Evolutionary conservation across 2,797 vertebrate species (phyloP).

Genomic region (Anguilla marmorata): DNA sequence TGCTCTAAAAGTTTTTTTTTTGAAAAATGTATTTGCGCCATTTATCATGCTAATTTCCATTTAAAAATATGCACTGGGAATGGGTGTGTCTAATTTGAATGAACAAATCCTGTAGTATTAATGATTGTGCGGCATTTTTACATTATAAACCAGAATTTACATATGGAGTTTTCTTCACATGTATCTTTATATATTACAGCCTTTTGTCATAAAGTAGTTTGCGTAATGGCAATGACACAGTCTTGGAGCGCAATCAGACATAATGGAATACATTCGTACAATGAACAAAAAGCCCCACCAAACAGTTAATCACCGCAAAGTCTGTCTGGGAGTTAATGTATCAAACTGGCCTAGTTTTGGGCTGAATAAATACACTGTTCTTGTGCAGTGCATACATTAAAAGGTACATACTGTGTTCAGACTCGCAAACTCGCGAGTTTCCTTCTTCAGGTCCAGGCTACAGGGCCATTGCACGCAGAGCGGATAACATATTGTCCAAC

Average conservation of each 20-base stretch:
- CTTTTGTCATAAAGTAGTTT: background rate
- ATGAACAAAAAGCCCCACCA: slow-evolving; percentile 11
- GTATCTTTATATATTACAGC: background rate
- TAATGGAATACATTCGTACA: slow-evolving; percentile 6
- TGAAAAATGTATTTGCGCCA: background rate
- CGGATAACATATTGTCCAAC: slow-evolving; percentile 9
- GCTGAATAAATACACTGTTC: slow-evolving; percentile 29
- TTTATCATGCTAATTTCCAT: background rate
- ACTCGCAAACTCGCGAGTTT: slow-evolving; percentile 7
- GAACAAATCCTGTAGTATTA: background rate
- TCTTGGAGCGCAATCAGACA: background rate
- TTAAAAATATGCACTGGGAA: background rate
- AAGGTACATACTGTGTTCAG: slow-evolving; percentile 21
- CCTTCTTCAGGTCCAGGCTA: slow-evolving; percentile 5
- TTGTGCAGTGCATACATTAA: slow-evolving; percentile 11
- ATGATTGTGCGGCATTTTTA: background rate
- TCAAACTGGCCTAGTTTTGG: slow-evolving; percentile 35
- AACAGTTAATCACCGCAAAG: slow-evolving; percentile 30
- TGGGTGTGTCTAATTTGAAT: background rate
- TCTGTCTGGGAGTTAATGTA: slow-evolving; percentile 27
- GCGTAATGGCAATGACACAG: background rate
- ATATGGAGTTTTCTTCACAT: background rate
- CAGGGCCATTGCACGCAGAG: background rate
- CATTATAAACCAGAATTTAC: background rate
- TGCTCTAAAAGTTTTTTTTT: background rate